phyloP scores from a whole-genome alignment of 2,113 vertebrate species.

The Cyanoderma ruficeps region DNA sequence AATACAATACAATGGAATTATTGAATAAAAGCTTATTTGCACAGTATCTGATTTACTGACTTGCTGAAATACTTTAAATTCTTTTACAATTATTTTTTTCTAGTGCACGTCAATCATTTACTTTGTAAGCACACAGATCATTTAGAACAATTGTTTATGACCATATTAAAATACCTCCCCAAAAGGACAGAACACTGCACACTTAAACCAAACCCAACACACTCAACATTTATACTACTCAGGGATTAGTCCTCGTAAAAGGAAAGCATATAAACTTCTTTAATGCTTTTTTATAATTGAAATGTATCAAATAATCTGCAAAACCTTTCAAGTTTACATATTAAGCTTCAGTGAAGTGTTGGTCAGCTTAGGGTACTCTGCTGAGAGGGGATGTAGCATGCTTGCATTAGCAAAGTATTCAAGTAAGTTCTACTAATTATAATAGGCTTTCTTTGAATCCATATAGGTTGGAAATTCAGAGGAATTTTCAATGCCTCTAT shows the following conservation, averaged over 20 bases:
- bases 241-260: not conserved
- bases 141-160: not conserved
- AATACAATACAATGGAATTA: not conserved
- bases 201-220: not conserved
- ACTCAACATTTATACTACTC: not conserved
- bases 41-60: not conserved
- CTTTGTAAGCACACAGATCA: not conserved
- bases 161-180: not conserved
- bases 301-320: not conserved
- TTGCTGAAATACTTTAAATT: not conserved
- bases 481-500: not conserved
- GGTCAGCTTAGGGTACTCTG: not conserved
- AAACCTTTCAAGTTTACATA: not conserved
- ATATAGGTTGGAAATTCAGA: not conserved
- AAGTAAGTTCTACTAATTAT: not conserved
- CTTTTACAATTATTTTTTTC: not conserved
- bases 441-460: not conserved
- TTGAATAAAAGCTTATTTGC: not conserved
- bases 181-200: rapidly evolving
- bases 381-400: not conserved
- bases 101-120: not conserved
- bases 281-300: not conserved
- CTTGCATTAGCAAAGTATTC: not conserved
- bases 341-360: not conserved
- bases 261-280: not conserved